phyloP scores from a whole-genome alignment of 2,888 invertebrate genomes.

The Diarsia rubi region DNA sequence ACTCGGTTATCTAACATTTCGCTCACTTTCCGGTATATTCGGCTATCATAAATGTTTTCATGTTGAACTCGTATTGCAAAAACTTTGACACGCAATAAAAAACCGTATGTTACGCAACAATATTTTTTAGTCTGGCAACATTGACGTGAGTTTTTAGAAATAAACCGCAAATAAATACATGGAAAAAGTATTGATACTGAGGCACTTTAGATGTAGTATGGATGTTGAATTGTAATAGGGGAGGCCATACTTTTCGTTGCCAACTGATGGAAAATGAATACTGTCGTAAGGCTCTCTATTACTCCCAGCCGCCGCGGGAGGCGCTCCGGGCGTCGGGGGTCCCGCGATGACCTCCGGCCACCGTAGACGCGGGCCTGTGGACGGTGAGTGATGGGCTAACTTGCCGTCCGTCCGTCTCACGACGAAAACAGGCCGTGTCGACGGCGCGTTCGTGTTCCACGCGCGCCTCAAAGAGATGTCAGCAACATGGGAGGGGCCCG shows the following conservation, averaged over 20 bases:
- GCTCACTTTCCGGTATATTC: constrained; percentile 20
- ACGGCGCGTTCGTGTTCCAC: no score
- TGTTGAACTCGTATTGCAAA: constrained; percentile 17
- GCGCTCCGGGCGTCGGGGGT: no score
- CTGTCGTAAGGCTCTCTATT: no score
- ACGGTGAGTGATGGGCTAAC: no score
- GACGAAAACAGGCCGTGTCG: no score
- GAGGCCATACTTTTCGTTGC: not conserved
- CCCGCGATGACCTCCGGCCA: no score
- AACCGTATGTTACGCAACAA: constrained; percentile 20
- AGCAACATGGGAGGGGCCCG: no score
- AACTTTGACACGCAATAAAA: constrained; percentile 51
- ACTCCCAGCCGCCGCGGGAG: no score
- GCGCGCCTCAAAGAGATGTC: no score
- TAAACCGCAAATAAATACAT: constrained; percentile 8
- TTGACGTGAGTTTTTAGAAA: constrained; percentile 14
- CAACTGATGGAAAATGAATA: not conserved
- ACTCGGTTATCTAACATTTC: constrained; percentile 3
- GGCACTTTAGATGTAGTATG: not conserved
- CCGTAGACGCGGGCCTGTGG: no score
- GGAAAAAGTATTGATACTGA: not conserved
- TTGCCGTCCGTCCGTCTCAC: no score
- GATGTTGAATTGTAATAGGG: not conserved
- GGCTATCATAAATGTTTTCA: constrained; percentile 27
- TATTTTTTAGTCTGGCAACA: constrained; percentile 29